A percentile compares a stretch with the other conserved stretches of the same genome.
phyloP scores from a whole-genome alignment of 2,797 vertebrate genomes.

The Catamblyrhynchus diadema region DNA sequence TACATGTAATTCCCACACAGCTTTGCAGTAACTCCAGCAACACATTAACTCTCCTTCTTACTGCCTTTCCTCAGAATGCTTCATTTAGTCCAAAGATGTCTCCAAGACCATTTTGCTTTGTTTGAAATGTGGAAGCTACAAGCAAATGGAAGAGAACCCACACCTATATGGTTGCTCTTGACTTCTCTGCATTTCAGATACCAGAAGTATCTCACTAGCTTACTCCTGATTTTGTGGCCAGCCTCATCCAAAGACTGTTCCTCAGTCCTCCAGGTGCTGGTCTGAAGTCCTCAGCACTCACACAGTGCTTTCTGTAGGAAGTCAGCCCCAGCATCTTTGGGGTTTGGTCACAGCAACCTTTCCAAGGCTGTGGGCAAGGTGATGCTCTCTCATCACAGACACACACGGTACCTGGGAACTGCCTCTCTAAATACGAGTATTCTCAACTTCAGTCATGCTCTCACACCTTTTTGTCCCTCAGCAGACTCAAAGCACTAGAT shows the following conservation, averaged over 20 bases:
- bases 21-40: neutral
- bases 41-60: neutral
- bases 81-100: neutral
- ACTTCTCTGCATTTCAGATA: neutral
- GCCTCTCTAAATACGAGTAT: neutral
- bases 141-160: neutral
- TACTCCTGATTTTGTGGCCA: neutral
- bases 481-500: neutral
- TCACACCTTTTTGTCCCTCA: neutral
- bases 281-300: neutral
- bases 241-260: neutral
- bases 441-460: neutral
- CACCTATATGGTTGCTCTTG: neutral
- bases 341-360: neutral
- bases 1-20: neutral
- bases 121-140: neutral
- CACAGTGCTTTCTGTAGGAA: neutral
- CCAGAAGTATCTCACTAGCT: neutral
- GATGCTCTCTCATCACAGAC: neutral
- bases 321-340: neutral
- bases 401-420: fast-evolving
- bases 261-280: neutral
- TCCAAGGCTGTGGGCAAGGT: neutral
- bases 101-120: neutral
- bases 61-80: neutral